phyloP scores from a whole-genome alignment of 2,113 vertebrate species.

The Limnothrissa miodon region DNA sequence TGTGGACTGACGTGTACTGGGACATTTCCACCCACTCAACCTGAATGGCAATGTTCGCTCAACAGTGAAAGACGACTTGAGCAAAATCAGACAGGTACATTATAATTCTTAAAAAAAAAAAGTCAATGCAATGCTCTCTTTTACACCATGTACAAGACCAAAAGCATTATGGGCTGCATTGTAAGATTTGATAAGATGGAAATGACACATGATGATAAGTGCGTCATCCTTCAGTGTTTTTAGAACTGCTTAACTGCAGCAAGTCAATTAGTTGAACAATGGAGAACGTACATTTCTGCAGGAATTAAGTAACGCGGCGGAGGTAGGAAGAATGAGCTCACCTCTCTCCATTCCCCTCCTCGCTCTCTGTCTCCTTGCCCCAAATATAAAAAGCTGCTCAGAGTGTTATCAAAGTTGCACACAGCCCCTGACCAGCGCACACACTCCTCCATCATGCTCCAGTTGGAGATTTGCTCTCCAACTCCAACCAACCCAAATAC shows the following conservation, averaged over 20 bases:
- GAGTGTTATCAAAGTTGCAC: neutral
- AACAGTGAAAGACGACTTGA: neutral
- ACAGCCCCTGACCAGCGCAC: neutral
- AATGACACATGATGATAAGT: neutral
- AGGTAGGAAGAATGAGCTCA: neutral
- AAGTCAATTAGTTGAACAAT: neutral
- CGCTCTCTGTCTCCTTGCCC: neutral
- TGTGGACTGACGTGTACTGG: neutral
- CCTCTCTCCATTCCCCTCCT: neutral
- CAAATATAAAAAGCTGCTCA: neutral
- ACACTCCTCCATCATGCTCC: slow-evolving; percentile 1
- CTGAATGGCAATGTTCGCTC: neutral
- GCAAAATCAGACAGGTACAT: neutral
- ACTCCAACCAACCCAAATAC: slow-evolving; percentile 5
- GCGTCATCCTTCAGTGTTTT: neutral
- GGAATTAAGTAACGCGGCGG: neutral
- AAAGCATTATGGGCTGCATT: neutral
- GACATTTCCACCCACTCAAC: neutral
- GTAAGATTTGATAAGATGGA: neutral
- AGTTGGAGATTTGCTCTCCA: neutral
- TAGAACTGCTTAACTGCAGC: neutral
- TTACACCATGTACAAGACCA: neutral
- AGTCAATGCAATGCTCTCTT: neutral
- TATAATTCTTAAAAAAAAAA: neutral
- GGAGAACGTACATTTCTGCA: neutral